Evolutionary conservation across 2,113 vertebrate species (phyloP).

Genomic region (Elephantulus edwardii): DNA sequence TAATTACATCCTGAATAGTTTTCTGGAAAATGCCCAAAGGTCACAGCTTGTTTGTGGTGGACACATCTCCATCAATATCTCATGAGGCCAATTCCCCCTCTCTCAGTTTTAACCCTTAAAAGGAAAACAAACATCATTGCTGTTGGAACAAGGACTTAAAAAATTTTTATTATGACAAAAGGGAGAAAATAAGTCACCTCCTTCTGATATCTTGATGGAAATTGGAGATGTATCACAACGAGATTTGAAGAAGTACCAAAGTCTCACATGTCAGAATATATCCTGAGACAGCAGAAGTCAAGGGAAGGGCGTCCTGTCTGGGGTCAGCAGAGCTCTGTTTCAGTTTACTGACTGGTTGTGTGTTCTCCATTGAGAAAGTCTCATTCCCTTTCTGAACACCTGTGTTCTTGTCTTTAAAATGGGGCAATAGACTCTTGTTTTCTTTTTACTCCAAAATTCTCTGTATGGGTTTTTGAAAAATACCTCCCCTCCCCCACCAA

Average conservation of each 20-base stretch:
- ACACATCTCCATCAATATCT: background rate
- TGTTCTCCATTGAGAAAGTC: background rate
- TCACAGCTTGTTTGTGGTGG: background rate
- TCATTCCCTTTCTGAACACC: background rate
- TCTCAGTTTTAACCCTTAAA: background rate
- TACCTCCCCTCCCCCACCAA: background rate
- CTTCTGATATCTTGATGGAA: background rate
- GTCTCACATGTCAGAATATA: fast-evolving
- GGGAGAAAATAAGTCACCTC: background rate
- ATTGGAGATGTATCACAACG: background rate
- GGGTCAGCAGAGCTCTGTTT: background rate
- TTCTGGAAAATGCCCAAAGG: background rate
- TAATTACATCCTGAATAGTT: background rate
- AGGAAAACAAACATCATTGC: background rate
- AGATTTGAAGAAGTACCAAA: background rate
- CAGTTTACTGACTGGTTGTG: background rate
- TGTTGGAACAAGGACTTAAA: background rate
- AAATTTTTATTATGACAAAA: background rate
- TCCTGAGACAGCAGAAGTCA: fast-evolving
- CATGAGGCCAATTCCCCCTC: background rate
- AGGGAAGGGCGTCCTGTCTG: fast-evolving
- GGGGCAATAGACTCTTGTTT: background rate
- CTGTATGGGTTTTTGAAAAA: background rate
- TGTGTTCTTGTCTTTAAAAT: background rate
- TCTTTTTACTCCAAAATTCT: background rate